A percentile compares a stretch with the other conserved stretches of the same genome.
These are phyloP conservation scores for Cephalopholis sonnerati DNA, from an alignment of 2,113 vertebrate genomes.

Conservation along the genomic window DNA sequence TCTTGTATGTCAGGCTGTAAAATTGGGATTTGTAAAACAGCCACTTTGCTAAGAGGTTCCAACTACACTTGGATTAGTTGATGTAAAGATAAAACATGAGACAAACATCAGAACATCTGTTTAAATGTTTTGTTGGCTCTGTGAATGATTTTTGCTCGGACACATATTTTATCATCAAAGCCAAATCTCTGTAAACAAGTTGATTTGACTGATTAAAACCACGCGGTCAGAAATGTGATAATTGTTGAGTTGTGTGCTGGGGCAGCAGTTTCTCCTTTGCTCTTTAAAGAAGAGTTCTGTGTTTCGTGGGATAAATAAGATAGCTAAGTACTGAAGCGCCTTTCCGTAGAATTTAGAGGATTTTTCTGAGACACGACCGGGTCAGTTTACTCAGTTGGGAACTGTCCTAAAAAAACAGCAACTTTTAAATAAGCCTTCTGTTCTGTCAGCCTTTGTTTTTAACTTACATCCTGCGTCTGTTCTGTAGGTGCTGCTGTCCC, in stretches of 20 bases:
- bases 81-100: background rate
- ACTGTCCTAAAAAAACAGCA: background rate
- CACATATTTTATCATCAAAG: background rate
- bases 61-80: background rate
- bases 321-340: background rate
- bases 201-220: background rate
- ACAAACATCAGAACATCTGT: background rate
- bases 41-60: background rate
- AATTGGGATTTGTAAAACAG: background rate
- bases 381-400: background rate
- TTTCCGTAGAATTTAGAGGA: conserved; percentile 3
- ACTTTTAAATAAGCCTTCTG: background rate
- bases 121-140: background rate
- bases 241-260: background rate
- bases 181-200: background rate
- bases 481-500: conserved; percentile 89
- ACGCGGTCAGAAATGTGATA: background rate
- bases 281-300: background rate
- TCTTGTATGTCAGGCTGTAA: background rate
- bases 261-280: background rate
- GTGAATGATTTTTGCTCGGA: background rate
- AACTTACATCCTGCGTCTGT: background rate
- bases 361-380: background rate
- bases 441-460: conserved; percentile 23
- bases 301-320: background rate